A percentile compares a stretch with the other conserved stretches of the same genome.
Conservation (phyloP, 2,113 vertebrate species). For the Meleagris gallopavo region DNA sequence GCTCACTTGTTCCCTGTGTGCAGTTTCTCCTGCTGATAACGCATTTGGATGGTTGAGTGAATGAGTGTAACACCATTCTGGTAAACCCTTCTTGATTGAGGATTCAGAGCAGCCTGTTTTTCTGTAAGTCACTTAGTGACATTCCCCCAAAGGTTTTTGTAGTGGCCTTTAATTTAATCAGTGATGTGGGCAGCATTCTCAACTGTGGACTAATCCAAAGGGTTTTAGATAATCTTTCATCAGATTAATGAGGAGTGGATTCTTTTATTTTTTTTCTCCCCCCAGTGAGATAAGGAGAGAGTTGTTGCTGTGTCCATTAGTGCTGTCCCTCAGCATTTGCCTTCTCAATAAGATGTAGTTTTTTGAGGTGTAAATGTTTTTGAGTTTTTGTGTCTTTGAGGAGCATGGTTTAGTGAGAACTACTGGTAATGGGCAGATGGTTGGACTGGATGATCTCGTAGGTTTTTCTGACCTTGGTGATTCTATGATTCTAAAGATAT, state of each 20-base stretch:
- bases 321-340: not conserved
- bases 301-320: not conserved
- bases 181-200: not conserved
- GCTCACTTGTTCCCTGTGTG: not conserved
- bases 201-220: not conserved
- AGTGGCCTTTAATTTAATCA: constrained; percentile 35
- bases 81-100: not conserved
- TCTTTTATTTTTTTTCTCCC: not conserved
- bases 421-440: too few species aligned
- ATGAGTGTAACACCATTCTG: not conserved
- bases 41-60: not conserved
- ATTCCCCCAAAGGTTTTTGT: not conserved
- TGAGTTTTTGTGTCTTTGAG: not conserved
- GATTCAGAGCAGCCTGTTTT: not conserved
- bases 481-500: not conserved
- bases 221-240: constrained; percentile 47
- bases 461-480: too few species aligned
- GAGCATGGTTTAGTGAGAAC: too few species aligned
- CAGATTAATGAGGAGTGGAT: constrained; percentile 27
- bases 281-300: not conserved
- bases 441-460: too few species aligned
- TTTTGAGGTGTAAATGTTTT: not conserved
- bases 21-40: not conserved
- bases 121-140: not conserved
- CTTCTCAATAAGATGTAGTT: not conserved